Base-by-base conservation (phyloP, 2,797 vertebrate species). In the Xenentodon cancila region DNA sequence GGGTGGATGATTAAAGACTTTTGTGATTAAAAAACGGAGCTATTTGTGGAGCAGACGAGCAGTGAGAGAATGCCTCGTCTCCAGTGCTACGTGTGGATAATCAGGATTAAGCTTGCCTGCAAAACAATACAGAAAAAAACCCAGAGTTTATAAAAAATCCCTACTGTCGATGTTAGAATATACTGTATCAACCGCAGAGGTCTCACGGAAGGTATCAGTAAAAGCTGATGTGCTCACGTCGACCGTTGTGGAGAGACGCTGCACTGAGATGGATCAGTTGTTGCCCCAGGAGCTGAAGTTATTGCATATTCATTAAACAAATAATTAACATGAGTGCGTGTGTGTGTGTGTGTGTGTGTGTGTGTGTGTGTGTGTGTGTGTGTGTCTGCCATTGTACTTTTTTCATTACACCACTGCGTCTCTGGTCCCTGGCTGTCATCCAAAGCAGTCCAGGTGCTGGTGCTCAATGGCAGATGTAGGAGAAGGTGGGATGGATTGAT, bases 251-350 rank as follows among this genome's bases (percentile, higher is more conserved):
- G 68, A 76, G 53, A 64, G 19, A 17, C 18, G 43, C 60, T 27
- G 60, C 68, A 48, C 47, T 42, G 53, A 58, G 53, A 66, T 34
- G 60, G 62, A 42, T 67, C 67, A 57, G 74, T 64, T 72, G 43
- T 68, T 68, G 82, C 87, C 78, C 20, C 74, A 65, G 77, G 72
- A 81, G 64, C 64, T 79, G 58, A 45, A 70, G 62, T 77, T 85
- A 82, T 83, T 89, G 85, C 84, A 85, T 88, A 89, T 92, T 88
- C 88, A 90, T 87, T 81, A 85, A 88, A 88, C 82, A 89, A 86
- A 88, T 89, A 87, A 88, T 89, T 83, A 89, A 85, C 70, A 69
- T 59, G 73, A 75, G 63, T 68, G 40, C 58, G 34, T 45, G 53
- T 52, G 58, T 54, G 77, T 75, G 64, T 49, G 69, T 51, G 64